Evolutionary conservation across 2,797 vertebrate species (phyloP), one percentile per base, ranked within the genome.

Genomic region (Gorsachius magnificus): DNA sequence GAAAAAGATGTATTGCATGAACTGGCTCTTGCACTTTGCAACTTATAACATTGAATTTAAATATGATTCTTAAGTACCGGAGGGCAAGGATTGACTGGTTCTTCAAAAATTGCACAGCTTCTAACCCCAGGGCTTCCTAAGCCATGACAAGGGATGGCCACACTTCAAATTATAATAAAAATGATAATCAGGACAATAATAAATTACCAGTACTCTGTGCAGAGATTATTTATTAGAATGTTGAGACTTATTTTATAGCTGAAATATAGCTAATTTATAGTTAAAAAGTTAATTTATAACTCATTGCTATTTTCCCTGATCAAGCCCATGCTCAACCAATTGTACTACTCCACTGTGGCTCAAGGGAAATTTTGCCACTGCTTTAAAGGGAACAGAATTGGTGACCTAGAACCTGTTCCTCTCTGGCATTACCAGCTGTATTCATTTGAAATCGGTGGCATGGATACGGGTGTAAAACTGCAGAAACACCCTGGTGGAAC

Each of bases 321-420:
- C 29, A 65, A 79, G 33, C 26, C 54, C 36, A 29, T 45, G 43
- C 36, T 91, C 66, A 90, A 69, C 31, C 56, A 81, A 57, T 38
- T 85, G 54, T 72, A 69, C 33, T 38, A 13, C 36, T 81, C 69
- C 69, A 28, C 33, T 68, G 45, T 18, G 74, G 75, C 69, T 92
- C 93, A 38, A 79, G 89, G 48, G 70, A 91, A 93, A 89, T 93
- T 90, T 93, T 91, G 31, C 16, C 38, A 41, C 66, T 79, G 16
- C 43, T 91, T 90, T 82, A 79, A 66, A 61, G 26, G 48, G 81
- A 89, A 81, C 21, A 53, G 72, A 72, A 81, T 28, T 93, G 43
- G 58, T 88, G 84, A 69, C 66, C 66, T 91, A 89, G 72, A 93
- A 95, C 89, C 58, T 63, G 35, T 66, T 96, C 46, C 35, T 85